Percentiles rank a stretch among this genome's conserved stretches.
Conservation (phyloP, 2,888 invertebrate genomes). For the Pteria penguin region DNA sequence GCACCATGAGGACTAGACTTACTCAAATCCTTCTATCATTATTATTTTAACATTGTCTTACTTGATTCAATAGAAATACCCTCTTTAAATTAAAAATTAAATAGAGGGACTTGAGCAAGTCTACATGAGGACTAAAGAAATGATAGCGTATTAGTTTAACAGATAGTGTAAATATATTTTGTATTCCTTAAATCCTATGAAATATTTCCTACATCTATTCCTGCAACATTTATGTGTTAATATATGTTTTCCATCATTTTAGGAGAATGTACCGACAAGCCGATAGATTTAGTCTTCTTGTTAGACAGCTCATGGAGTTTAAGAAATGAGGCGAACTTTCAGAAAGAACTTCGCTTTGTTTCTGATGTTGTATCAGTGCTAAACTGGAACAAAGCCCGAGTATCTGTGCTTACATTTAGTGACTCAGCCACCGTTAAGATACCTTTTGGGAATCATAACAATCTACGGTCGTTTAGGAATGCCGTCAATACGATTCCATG, state of each 20-base stretch:
- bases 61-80: no score
- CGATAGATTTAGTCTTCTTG: constrained; percentile 19
- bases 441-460: background rate
- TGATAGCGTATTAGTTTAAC: no score
- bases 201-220: background rate
- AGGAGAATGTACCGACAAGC: background rate
- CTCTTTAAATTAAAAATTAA: no score
- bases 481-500: constrained; percentile 18
- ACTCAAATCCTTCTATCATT: no score
- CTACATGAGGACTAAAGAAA: no score
- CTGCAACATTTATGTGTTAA: background rate
- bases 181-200: no score
- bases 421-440: constrained; percentile 10
- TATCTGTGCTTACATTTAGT: constrained; percentile 30
- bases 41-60: no score
- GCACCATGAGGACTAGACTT: no score
- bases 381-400: constrained; percentile 1
- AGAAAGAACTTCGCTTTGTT: constrained; percentile 27
- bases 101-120: no score
- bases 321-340: constrained; percentile 10
- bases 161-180: no score
- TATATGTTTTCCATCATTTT: background rate
- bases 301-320: constrained; percentile 27
- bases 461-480: background rate
- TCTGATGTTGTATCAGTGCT: constrained; percentile 10